phyloP scores from a whole-genome alignment of 2,113 vertebrate species.

The Lates calcarifer region DNA sequence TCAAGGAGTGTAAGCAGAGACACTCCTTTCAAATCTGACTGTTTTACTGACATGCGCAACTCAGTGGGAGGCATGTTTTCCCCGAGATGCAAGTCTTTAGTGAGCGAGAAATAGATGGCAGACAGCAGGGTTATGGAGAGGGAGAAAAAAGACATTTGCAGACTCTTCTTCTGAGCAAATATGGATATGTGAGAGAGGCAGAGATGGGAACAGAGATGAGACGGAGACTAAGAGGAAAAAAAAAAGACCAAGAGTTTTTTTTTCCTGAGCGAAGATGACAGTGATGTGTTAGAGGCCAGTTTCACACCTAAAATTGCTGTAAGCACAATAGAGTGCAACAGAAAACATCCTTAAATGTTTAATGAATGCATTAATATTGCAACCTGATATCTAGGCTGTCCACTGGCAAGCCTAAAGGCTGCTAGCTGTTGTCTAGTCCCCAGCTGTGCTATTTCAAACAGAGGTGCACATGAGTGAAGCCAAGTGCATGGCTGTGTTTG shows the following conservation, averaged over 20 bases:
- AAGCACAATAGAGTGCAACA: constrained; percentile 1
- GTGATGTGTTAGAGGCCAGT: neutral
- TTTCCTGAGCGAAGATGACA: neutral
- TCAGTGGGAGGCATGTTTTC: constrained; percentile 31
- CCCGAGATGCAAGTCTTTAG: constrained; percentile 6
- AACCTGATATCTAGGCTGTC: constrained; percentile 25
- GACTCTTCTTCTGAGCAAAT: constrained; percentile 1
- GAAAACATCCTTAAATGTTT: constrained; percentile 43
- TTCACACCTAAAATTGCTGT: constrained; percentile 15
- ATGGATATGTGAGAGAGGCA: neutral
- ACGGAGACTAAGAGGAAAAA: neutral
- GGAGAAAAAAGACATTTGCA: neutral
- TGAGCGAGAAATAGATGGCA: constrained; percentile 7
- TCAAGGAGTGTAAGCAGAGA: constrained; percentile 17
- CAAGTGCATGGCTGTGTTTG: neutral
- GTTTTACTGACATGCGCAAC: constrained; percentile 33
- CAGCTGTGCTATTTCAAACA: constrained; percentile 24
- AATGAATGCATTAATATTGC: constrained; percentile 53
- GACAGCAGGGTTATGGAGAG: neutral
- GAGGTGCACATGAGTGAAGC: neutral
- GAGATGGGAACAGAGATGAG: neutral
- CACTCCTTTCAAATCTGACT: constrained; percentile 36
- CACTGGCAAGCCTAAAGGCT: constrained; percentile 8
- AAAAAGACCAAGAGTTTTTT: neutral
- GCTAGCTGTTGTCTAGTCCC: neutral